Percentiles rank a stretch among this genome's conserved stretches.
Evolutionary conservation across 2,888 invertebrate genomes (phyloP).

Genomic region (Auanema freiburgensis): DNA sequence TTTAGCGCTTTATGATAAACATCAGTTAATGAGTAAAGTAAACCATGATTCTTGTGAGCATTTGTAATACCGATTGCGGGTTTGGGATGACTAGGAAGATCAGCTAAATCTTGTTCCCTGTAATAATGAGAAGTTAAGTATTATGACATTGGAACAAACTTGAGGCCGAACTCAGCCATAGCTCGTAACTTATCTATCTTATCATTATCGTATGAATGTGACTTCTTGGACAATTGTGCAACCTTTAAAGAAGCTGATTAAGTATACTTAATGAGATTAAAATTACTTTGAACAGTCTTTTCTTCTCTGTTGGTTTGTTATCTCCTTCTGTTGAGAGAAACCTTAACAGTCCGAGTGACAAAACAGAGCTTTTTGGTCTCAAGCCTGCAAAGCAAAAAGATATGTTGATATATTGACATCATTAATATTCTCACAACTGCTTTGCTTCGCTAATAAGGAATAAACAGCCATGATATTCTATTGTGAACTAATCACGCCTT

Average conservation of each 20-base stretch:
- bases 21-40: slow-evolving; percentile 46
- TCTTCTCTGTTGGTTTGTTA: no score
- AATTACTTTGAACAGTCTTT: no score
- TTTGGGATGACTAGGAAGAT: slow-evolving; percentile 29
- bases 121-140: background rate
- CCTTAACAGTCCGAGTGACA: no score
- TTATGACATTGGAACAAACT: slow-evolving; percentile 22
- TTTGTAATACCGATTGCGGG: slow-evolving; percentile 26
- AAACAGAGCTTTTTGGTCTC: no score
- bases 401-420: no score
- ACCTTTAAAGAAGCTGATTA: slow-evolving; percentile 7
- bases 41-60: slow-evolving; percentile 15
- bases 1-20: slow-evolving; percentile 43
- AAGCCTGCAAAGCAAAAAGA: no score
- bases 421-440: no score
- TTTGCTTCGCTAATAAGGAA: no score
- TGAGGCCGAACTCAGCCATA: slow-evolving; percentile 50
- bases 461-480: no score
- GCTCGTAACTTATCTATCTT: slow-evolving; percentile 47
- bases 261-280: no score
- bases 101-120: slow-evolving; percentile 44
- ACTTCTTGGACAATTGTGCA: slow-evolving; percentile 13
- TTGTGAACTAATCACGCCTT: no score
- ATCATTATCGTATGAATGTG: slow-evolving; percentile 45
- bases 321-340: no score